Evolutionary conservation across 2,888 invertebrate genomes (phyloP).

Genomic region (Cerceris ruficornis): DNA sequence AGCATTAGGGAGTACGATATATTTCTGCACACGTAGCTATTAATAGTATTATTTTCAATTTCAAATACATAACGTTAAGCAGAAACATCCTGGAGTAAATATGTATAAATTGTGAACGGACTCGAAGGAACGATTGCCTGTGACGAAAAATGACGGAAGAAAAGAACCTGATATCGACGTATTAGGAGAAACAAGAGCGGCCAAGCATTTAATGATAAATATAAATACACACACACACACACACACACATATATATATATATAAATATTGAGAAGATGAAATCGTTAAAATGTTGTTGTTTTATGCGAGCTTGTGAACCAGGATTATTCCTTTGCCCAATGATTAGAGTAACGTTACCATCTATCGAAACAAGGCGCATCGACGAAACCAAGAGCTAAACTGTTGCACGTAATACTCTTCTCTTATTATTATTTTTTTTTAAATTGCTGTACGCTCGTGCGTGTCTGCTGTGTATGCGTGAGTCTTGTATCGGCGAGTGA

Average conservation of each 20-base stretch:
- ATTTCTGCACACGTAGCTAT: constrained; percentile 54
- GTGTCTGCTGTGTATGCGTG: constrained; percentile 30
- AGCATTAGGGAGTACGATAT: constrained; percentile 59
- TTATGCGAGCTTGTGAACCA: constrained; percentile 61
- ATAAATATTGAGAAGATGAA: constrained; percentile 49
- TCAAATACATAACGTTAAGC: constrained; percentile 34
- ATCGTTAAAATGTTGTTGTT: constrained; percentile 65
- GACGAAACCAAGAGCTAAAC: too few relatives aligned
- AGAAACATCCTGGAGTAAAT: constrained; percentile 12
- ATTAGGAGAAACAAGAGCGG: constrained; percentile 52
- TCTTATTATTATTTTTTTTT: too few relatives aligned
- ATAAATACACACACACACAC: constrained; percentile 52
- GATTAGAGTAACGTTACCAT: constrained; percentile 44
- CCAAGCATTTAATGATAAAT: constrained; percentile 63
- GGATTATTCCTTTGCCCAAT: constrained; percentile 57
- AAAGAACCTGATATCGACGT: constrained; percentile 47
- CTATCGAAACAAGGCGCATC: constrained; percentile 19
- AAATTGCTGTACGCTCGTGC: constrained; percentile 26
- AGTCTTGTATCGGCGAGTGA: constrained; percentile 37
- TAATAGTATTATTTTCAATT: constrained; percentile 41
- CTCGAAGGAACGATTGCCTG: constrained; percentile 24
- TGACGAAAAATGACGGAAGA: constrained; percentile 27
- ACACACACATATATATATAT: constrained; percentile 48
- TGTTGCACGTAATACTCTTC: too few relatives aligned
- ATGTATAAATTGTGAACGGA: constrained; percentile 18